These are phyloP conservation scores for Gymnorhina tibicen DNA, from an alignment of 2,113 vertebrate genomes.

Conservation along the genomic window DNA sequence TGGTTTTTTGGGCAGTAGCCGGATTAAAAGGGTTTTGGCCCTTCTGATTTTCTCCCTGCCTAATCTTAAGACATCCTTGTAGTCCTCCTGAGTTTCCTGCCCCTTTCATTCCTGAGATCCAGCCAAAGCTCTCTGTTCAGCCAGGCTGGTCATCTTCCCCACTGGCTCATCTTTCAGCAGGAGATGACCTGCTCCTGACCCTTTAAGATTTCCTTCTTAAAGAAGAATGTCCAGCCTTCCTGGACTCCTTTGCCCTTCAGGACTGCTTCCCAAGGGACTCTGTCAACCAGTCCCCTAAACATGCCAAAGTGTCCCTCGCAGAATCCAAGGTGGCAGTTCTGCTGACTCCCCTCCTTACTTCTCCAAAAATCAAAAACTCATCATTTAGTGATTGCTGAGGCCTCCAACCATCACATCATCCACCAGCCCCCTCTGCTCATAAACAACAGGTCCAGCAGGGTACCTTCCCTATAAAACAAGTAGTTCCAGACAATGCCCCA, in stretches of 20 bases:
- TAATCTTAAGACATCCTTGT: background rate
- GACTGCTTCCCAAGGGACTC: background rate
- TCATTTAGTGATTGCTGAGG: background rate
- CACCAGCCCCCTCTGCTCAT: background rate
- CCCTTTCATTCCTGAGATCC: background rate
- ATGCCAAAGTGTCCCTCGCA: background rate
- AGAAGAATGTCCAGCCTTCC: background rate
- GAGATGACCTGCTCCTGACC: background rate
- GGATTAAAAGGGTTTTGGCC: background rate
- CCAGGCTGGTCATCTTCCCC: background rate
- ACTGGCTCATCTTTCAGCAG: background rate
- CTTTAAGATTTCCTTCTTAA: background rate
- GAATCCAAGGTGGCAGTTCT: background rate
- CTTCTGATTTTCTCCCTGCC: background rate
- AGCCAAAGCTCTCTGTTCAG: background rate
- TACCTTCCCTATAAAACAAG: background rate
- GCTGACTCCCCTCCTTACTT: background rate
- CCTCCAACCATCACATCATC: background rate
- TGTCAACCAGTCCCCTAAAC: background rate
- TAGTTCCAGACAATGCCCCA: background rate
- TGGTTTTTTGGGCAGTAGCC: background rate
- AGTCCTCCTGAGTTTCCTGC: background rate
- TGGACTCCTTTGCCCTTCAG: background rate
- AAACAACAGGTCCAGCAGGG: background rate
- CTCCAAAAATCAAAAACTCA: background rate